These are phyloP conservation scores for Stigmatopora argus DNA, from an alignment of 2,113 vertebrate genomes.

Conservation along the genomic window DNA sequence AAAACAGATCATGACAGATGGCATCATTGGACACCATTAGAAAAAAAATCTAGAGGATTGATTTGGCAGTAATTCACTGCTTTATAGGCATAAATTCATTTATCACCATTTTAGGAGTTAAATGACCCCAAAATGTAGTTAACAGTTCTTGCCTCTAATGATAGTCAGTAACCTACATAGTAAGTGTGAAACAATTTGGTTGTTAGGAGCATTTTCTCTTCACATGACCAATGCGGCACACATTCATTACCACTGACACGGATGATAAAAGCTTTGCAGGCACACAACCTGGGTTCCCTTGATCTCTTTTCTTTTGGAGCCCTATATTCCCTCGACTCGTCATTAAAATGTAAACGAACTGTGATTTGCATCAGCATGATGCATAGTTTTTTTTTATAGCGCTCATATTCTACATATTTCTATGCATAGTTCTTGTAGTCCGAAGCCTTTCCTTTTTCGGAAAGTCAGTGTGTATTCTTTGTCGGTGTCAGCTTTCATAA, in stretches of 20 bases:
- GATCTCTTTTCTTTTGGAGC: conserved; percentile 32
- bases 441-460: conserved; percentile 29
- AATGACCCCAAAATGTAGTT: not conserved
- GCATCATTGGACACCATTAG: too few species aligned
- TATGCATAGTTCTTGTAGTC: conserved; percentile 12
- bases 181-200: not conserved
- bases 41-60: not conserved
- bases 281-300: conserved; percentile 24
- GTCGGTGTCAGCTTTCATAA: conserved; percentile 55
- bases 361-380: conserved; percentile 47
- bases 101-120: not conserved
- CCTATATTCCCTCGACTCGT: conserved; percentile 32
- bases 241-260: not conserved
- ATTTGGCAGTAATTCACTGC: not conserved
- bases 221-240: not conserved
- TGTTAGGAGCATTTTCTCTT: not conserved
- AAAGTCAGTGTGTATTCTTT: conserved; percentile 29
- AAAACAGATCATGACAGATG: too few species aligned
- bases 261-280: conserved; percentile 14
- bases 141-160: not conserved
- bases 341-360: conserved; percentile 35
- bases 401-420: conserved; percentile 4
- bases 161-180: not conserved
- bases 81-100: not conserved
- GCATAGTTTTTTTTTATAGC: conserved; percentile 20